Percentiles rank a stretch among this genome's conserved stretches.
Evolutionary conservation across 2,113 vertebrate genomes (phyloP).

Genomic region (Dinomys branickii): DNA sequence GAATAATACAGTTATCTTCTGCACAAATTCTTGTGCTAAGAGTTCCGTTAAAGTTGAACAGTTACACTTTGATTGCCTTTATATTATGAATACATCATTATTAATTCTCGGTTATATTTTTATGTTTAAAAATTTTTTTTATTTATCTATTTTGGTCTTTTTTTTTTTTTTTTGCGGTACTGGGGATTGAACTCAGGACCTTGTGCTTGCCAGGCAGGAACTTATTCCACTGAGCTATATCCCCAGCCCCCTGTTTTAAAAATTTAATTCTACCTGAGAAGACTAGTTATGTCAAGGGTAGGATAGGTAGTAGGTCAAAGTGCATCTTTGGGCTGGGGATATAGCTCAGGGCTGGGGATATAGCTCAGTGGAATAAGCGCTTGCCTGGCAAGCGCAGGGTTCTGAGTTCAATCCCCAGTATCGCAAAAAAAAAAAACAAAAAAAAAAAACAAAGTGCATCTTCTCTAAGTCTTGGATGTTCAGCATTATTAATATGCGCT

Average conservation of each 20-base stretch:
- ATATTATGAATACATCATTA: neutral
- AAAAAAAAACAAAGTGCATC: neutral
- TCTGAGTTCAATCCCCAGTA: no score
- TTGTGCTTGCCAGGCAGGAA: no score
- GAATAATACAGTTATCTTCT: neutral
- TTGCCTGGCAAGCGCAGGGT: no score
- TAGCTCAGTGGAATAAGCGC: no score
- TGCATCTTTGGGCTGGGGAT: no score
- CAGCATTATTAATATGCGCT: neutral
- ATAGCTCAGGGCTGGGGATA: no score
- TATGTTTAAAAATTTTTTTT: neutral
- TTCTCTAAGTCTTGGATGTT: neutral
- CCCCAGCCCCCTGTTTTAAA: no score
- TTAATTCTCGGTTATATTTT: constrained; percentile 31
- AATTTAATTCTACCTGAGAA: neutral
- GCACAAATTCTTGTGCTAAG: neutral
- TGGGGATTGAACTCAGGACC: no score
- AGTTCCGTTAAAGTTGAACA: constrained; percentile 23
- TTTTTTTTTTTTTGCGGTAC: no score
- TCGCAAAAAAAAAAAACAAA: no score
- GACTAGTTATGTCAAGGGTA: neutral
- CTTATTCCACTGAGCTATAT: no score
- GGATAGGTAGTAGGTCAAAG: neutral
- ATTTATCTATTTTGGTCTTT: no score
- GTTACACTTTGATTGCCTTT: neutral